A percentile compares a stretch with the other conserved stretches of the same genome.
phyloP scores from a whole-genome alignment of 2,113 vertebrate species.

The Phylloscopus trochiloides region DNA sequence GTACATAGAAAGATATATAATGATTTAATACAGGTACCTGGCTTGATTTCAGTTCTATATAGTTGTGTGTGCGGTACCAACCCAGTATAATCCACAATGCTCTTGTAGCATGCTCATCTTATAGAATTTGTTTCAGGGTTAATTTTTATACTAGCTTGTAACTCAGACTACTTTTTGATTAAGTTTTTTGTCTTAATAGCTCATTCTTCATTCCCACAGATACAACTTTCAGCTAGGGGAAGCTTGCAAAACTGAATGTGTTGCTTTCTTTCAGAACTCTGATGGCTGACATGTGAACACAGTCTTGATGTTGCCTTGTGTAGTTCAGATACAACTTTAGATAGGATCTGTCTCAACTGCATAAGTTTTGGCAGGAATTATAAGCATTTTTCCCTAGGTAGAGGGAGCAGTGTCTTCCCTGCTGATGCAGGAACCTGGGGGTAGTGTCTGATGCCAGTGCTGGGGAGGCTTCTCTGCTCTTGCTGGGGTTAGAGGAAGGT shows the following conservation, averaged over 20 bases:
- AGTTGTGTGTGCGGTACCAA: not conserved
- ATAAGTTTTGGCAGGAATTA: not conserved
- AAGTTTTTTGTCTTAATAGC: not conserved
- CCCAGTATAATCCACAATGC: not conserved
- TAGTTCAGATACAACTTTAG: not conserved
- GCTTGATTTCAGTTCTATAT: not conserved
- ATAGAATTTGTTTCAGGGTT: not conserved
- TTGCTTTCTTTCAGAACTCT: not conserved
- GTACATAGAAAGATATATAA: not conserved
- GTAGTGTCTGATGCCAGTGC: no score
- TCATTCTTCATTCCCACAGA: not conserved
- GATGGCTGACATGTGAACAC: not conserved
- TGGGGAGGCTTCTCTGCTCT: not conserved
- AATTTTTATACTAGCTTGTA: not conserved
- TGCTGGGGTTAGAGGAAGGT: fast-evolving
- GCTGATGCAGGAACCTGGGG: no score
- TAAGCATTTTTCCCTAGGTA: not conserved
- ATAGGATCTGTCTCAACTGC: not conserved
- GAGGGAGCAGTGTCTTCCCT: not conserved
- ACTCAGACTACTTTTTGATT: not conserved
- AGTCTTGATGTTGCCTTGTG: not conserved
- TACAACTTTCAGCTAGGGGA: not conserved
- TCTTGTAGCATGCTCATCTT: not conserved
- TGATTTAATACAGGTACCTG: not conserved
- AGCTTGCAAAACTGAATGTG: not conserved